Conservation (phyloP, 2,888 invertebrate species). For the Stenurella melanura region DNA sequence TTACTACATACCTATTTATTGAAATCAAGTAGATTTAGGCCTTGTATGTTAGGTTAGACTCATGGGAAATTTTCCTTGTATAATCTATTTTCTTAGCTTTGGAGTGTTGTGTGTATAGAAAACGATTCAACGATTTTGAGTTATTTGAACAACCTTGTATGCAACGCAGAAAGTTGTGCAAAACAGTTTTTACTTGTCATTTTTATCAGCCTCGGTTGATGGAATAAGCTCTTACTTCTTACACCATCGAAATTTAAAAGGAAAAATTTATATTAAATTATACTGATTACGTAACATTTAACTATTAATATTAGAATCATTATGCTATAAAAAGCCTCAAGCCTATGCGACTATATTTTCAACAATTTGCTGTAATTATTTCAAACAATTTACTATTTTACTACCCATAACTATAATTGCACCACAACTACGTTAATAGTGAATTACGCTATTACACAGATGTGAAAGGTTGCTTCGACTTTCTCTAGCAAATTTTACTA, state of each 20-base stretch:
- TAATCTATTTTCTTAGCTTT: too few species aligned
- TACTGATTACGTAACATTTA: neutral
- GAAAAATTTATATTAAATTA: neutral
- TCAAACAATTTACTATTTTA: neutral
- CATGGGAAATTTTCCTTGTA: too few species aligned
- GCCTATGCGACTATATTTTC: neutral
- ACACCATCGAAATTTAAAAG: slow-evolving; percentile 3
- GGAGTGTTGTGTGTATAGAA: too few species aligned
- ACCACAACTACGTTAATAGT: neutral
- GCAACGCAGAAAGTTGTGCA: neutral
- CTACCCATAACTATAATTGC: neutral
- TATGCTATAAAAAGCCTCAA: neutral
- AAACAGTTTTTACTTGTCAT: neutral
- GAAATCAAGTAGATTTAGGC: too few species aligned
- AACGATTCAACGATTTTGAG: too few species aligned
- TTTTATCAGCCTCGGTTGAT: slow-evolving; percentile 3
- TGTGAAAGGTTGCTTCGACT: slow-evolving; percentile 9
- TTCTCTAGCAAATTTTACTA: slow-evolving; percentile 11
- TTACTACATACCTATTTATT: too few species aligned
- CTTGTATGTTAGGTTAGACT: too few species aligned
- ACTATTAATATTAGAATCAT: neutral
- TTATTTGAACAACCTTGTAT: neutral
- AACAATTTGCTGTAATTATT: neutral
- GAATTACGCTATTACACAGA: slow-evolving; percentile 5
- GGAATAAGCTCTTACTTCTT: slow-evolving; percentile 6